Conservation (phyloP, 1,140 invertebrate genomes). For the Lutraria rhynchaena region DNA sequence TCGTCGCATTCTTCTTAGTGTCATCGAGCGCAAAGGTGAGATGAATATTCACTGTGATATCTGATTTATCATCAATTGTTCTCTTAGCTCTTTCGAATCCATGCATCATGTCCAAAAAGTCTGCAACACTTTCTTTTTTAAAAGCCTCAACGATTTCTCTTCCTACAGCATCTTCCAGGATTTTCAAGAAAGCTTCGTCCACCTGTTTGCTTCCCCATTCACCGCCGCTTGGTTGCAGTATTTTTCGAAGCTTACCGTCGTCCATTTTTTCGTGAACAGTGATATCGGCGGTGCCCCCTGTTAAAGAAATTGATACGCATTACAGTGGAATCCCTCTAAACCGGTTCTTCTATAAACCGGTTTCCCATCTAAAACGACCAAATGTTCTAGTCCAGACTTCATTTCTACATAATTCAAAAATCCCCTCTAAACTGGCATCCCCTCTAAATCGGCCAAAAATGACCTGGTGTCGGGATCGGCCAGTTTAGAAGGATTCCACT, state of each 20-base stretch:
- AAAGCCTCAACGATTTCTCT: background rate
- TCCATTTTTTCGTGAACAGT: conserved; percentile 28
- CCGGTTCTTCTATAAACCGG: too few relatives aligned
- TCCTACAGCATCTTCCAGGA: conserved; percentile 8
- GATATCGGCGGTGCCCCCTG: conserved; percentile 49
- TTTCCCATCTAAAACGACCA: too few relatives aligned
- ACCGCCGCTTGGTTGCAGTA: conserved; percentile 44
- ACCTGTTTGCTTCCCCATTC: conserved; percentile 50
- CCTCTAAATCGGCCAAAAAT: too few relatives aligned
- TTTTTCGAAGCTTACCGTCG: conserved; percentile 26
- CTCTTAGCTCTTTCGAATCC: conserved; percentile 41
- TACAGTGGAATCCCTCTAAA: too few relatives aligned
- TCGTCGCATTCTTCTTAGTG: background rate
- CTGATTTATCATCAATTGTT: background rate
- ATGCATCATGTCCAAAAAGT: conserved; percentile 28
- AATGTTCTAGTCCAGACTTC: too few relatives aligned
- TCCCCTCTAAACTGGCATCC: too few relatives aligned
- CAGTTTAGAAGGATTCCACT: too few relatives aligned
- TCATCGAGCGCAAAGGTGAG: conserved; percentile 25
- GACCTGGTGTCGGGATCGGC: too few relatives aligned
- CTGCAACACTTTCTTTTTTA: conserved; percentile 2
- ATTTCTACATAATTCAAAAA: too few relatives aligned
- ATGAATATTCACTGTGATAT: conserved; percentile 11
- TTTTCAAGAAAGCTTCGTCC: conserved; percentile 11
- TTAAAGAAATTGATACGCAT: too few relatives aligned